Evolutionary conservation across 1,140 invertebrate genomes (phyloP).

Genomic region (Lucilia cuprina): DNA sequence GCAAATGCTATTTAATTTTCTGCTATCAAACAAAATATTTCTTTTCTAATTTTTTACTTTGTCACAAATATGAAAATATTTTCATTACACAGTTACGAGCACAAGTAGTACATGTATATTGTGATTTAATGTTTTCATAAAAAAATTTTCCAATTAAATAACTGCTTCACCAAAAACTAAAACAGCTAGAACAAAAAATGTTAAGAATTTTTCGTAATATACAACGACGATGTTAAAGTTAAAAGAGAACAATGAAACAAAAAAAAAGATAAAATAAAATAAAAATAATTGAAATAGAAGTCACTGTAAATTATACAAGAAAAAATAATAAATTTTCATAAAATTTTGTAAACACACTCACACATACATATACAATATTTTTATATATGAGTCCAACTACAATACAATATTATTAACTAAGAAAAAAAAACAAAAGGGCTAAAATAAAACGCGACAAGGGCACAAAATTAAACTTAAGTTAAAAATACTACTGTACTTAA

Average conservation of each 20-base stretch:
- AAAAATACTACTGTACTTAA: background rate
- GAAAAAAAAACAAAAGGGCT: constrained; percentile 17
- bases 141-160: constrained; percentile 28
- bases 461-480: background rate
- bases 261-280: constrained; percentile 20
- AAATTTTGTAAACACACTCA: background rate
- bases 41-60: background rate
- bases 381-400: background rate
- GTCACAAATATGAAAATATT: constrained; percentile 16
- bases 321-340: constrained; percentile 30
- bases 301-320: constrained; percentile 26
- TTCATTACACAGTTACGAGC: background rate
- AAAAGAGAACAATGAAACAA: background rate
- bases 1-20: background rate
- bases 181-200: background rate
- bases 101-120: background rate
- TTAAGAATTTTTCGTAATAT: constrained; percentile 15
- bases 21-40: background rate
- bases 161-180: background rate
- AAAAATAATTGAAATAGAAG: constrained; percentile 31
- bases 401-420: background rate
- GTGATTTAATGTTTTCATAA: constrained; percentile 29
- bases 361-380: background rate
- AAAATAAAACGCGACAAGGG: constrained; percentile 21
- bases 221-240: background rate